Evolutionary conservation across 2,797 vertebrate genomes (phyloP).

Genomic region (Phaenicophaeus curvirostris): DNA sequence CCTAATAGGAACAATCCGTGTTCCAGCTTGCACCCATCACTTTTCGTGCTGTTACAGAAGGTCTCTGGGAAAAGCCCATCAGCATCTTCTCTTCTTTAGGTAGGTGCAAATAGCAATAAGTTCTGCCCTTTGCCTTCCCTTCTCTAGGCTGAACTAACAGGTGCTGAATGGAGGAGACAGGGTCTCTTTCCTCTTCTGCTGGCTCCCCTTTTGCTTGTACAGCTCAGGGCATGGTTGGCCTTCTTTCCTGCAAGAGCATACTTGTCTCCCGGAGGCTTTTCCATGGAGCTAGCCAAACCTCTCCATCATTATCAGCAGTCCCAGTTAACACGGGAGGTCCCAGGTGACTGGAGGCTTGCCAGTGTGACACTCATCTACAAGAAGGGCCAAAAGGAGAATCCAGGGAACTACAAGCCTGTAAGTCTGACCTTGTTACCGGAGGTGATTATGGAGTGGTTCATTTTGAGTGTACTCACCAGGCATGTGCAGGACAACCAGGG

Average conservation of each 20-base stretch:
- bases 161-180: not conserved
- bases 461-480: too few species aligned
- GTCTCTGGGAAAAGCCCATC: not conserved
- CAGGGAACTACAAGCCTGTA: too few species aligned
- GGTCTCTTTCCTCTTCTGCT: not conserved
- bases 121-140: not conserved
- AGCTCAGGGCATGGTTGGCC: not conserved
- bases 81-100: not conserved
- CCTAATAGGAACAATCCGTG: not conserved
- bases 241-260: fast-evolving
- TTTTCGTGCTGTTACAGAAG: not conserved
- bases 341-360: too few species aligned
- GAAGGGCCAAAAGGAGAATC: too few species aligned
- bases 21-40: not conserved
- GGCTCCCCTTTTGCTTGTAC: not conserved
- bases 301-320: too few species aligned
- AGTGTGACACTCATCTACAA: too few species aligned
- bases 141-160: not conserved
- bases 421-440: too few species aligned
- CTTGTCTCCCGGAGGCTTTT: not conserved
- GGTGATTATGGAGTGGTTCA: too few species aligned
- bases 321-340: too few species aligned
- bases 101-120: not conserved
- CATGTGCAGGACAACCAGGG: too few species aligned
- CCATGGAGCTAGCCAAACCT: not conserved